phyloP scores from a whole-genome alignment of 2,797 vertebrate species.

The Danio albolineatus region DNA sequence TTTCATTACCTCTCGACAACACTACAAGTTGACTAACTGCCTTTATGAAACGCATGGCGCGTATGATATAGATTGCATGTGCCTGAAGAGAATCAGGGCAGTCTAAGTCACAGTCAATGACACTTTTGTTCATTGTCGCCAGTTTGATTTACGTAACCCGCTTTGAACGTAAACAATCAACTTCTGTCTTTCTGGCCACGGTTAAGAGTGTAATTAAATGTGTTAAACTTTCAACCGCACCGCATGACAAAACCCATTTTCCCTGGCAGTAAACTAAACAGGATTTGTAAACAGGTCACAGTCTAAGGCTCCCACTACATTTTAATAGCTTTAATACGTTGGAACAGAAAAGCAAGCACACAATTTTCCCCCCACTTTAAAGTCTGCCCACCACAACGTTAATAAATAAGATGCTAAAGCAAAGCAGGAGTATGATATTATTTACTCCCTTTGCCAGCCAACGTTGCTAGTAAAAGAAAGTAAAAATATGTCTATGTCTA shows the following conservation, averaged over 20 bases:
- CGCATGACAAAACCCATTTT: conserved; percentile 43
- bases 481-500: conserved; percentile 3
- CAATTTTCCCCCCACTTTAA: conserved; percentile 10
- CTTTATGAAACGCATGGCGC: conserved; percentile 74
- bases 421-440: conserved; percentile 20
- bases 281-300: conserved; percentile 52
- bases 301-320: conserved; percentile 31
- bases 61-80: conserved; percentile 53
- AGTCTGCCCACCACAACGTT: conserved; percentile 33
- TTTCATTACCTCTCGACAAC: conserved; percentile 80
- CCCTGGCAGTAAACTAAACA: conserved; percentile 41
- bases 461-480: conserved; percentile 12
- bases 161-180: conserved; percentile 18
- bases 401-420: conserved; percentile 34
- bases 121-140: conserved; percentile 23
- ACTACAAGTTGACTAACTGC: conserved; percentile 78
- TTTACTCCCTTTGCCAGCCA: conserved; percentile 29
- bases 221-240: conserved; percentile 61
- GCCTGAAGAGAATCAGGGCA: conserved; percentile 55
- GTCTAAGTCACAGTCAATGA: conserved; percentile 4
- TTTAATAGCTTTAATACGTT: conserved; percentile 44
- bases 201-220: conserved; percentile 68
- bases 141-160: background rate
- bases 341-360: conserved; percentile 23
- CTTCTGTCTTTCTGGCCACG: conserved; percentile 23